These are phyloP conservation scores for Psophia crepitans DNA, from an alignment of 2,113 vertebrate genomes.

Conservation along the genomic window DNA sequence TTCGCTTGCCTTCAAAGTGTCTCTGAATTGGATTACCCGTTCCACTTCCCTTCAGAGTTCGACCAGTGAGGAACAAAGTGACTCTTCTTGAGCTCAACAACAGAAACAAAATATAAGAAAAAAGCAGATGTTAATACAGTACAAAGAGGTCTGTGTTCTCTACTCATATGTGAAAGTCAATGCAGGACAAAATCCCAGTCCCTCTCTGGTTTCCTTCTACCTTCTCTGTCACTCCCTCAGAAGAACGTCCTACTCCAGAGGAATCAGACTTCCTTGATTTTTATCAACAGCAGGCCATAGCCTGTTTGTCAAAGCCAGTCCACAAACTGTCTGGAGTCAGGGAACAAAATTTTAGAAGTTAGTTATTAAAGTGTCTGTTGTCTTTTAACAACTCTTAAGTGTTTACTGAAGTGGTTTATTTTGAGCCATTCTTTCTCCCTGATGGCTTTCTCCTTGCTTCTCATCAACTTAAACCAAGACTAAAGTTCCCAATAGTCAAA, in stretches of 20 bases:
- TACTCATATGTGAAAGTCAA: neutral
- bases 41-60: neutral
- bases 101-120: neutral
- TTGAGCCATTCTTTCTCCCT: neutral
- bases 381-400: neutral
- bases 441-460: neutral
- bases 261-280: neutral
- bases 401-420: neutral
- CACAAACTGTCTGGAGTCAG: neutral
- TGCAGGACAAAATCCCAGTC: neutral
- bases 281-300: neutral
- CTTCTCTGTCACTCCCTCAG: neutral
- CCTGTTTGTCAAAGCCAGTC: neutral
- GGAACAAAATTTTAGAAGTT: neutral
- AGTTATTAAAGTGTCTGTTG: neutral
- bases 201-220: neutral
- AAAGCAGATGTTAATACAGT: neutral
- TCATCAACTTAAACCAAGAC: neutral
- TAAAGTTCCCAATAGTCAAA: neutral
- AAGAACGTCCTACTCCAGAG: neutral
- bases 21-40: neutral
- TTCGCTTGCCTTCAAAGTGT: neutral
- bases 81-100: neutral
- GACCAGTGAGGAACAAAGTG: neutral
- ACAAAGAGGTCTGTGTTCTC: neutral